phyloP scores from a whole-genome alignment of 2,113 vertebrate genomes.

The Bufo bufo region DNA sequence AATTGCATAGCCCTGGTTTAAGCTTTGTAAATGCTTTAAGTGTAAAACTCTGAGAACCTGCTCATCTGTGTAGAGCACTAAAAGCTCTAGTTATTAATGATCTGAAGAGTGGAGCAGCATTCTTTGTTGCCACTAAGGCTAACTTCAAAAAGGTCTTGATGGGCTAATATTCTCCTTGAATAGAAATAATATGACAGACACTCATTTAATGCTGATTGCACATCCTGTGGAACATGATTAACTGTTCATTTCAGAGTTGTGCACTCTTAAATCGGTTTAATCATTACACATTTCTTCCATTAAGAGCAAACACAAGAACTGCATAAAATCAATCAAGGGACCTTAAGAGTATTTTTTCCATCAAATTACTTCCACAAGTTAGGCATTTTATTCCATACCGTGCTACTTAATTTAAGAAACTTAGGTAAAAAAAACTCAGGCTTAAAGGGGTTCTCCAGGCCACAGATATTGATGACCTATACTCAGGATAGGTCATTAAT shows the following conservation, averaged over 20 bases:
- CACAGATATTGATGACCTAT: no score
- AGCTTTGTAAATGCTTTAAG: constrained; percentile 28
- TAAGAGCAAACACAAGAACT: not conserved
- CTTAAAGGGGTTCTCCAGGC: no score
- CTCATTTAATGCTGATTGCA: not conserved
- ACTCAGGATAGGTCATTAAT: no score
- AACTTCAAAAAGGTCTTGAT: constrained; percentile 12
- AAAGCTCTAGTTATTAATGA: constrained; percentile 35
- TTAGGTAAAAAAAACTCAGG: not conserved
- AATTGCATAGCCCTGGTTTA: constrained; percentile 1
- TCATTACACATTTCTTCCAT: not conserved
- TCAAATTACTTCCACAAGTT: not conserved
- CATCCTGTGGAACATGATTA: not conserved
- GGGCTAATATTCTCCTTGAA: constrained; percentile 3
- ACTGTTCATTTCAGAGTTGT: not conserved
- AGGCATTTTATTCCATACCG: not conserved
- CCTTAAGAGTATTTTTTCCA: not conserved
- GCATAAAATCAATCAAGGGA: not conserved
- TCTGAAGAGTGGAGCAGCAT: not conserved
- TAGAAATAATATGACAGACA: not conserved
- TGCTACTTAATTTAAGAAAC: not conserved
- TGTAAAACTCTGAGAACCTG: constrained; percentile 33
- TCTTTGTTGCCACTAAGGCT: not conserved
- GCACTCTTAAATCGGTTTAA: not conserved
- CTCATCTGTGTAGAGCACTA: constrained; percentile 25